Evolutionary conservation across 2,797 vertebrate genomes (phyloP).

Genomic region (Podarcis lilfordi): DNA sequence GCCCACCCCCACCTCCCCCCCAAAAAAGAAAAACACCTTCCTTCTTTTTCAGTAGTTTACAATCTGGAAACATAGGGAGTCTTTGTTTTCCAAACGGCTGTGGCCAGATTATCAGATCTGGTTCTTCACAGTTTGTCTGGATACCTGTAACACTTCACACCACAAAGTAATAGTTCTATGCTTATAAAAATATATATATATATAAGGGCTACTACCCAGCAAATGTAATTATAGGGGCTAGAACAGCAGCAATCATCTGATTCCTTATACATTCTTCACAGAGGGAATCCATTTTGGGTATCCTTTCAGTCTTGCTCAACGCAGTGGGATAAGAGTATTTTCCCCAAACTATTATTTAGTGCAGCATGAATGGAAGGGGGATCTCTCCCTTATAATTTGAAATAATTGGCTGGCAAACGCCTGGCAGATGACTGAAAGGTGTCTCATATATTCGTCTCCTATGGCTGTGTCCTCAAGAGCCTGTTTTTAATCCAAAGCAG

Average conservation of each 20-base stretch:
- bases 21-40: slow-evolving; percentile 19
- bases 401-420: slow-evolving; percentile 68
- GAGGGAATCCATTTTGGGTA: slow-evolving; percentile 73
- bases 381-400: slow-evolving; percentile 54
- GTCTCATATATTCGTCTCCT: slow-evolving; percentile 70
- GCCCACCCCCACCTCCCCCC: slow-evolving; percentile 63
- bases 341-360: slow-evolving; percentile 52
- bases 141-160: slow-evolving; percentile 76
- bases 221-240: slow-evolving; percentile 72
- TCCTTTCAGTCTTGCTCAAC: slow-evolving; percentile 69
- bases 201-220: slow-evolving; percentile 74
- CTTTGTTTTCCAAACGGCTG: slow-evolving; percentile 77
- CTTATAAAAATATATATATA: slow-evolving; percentile 55
- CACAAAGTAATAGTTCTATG: slow-evolving; percentile 64
- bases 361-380: slow-evolving; percentile 68
- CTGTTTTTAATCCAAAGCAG: slow-evolving; percentile 61
- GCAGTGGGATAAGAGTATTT: slow-evolving; percentile 57
- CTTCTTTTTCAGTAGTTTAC: slow-evolving; percentile 77
- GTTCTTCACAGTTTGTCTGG: slow-evolving; percentile 79
- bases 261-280: slow-evolving; percentile 77
- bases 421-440: slow-evolving; percentile 68
- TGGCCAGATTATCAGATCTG: slow-evolving; percentile 71
- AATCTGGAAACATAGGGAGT: slow-evolving; percentile 75
- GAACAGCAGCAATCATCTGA: slow-evolving; percentile 70
- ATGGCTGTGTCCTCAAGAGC: slow-evolving; percentile 61